Conservation (phyloP, 2,797 vertebrate genomes). For the Megaceryle alcyon region DNA sequence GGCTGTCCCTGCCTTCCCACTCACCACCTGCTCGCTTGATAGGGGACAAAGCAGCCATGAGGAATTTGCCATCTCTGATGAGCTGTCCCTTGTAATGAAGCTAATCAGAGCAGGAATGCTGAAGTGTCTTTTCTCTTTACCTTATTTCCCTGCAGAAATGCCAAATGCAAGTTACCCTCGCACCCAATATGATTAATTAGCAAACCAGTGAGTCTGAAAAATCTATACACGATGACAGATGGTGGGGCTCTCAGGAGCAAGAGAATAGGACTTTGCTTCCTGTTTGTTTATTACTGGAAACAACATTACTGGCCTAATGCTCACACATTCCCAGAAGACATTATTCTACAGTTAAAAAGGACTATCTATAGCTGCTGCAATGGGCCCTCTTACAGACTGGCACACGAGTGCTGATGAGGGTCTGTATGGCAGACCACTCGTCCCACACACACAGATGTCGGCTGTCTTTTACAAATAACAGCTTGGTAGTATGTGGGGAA, state of each 20-base stretch:
- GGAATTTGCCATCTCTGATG: background rate
- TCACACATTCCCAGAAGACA: background rate
- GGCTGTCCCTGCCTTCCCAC: background rate
- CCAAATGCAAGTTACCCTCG: background rate
- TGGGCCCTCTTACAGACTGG: background rate
- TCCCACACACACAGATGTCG: background rate
- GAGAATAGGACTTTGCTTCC: background rate
- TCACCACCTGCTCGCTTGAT: background rate
- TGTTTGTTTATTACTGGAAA: constrained; percentile 20
- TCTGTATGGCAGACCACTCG: background rate
- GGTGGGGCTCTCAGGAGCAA: background rate
- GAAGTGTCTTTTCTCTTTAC: background rate
- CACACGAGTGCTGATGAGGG: background rate
- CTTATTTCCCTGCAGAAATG: background rate
- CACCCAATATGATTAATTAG: constrained; percentile 16
- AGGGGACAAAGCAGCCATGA: background rate
- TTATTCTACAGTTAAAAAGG: background rate
- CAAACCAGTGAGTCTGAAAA: background rate
- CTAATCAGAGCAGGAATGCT: background rate
- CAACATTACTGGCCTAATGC: background rate
- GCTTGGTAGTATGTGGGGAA: background rate
- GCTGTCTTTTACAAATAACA: background rate
- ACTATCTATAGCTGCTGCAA: background rate
- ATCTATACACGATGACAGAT: constrained; percentile 11
- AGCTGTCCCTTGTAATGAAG: background rate